Evolutionary conservation across 2,797 vertebrate genomes (phyloP).

Genomic region (Premnoplex brunnescens): DNA sequence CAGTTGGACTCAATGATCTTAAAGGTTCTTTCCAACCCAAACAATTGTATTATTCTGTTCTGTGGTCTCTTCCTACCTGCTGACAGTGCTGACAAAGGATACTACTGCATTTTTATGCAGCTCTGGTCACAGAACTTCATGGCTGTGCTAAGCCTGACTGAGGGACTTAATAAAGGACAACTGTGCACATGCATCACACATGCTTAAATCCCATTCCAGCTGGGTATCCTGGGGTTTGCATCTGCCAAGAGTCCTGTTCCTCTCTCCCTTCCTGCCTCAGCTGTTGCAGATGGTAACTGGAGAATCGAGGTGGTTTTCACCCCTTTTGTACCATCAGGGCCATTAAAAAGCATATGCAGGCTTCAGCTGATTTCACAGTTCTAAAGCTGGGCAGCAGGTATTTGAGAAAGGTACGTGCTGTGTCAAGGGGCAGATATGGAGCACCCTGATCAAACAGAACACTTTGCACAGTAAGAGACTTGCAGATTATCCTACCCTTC

Average conservation of each 20-base stretch:
- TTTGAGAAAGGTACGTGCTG: neutral
- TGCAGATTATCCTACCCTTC: neutral
- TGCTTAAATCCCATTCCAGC: neutral
- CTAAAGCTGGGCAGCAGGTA: neutral
- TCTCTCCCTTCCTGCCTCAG: neutral
- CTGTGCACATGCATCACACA: neutral
- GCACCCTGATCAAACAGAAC: neutral
- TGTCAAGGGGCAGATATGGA: neutral
- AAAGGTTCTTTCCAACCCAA: neutral
- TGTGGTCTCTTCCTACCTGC: neutral
- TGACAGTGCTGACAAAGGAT: too few relatives aligned
- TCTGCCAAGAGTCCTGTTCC: neutral
- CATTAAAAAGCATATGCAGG: neutral
- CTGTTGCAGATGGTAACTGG: neutral
- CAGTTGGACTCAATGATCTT: too few relatives aligned
- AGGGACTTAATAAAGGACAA: neutral
- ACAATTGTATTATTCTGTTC: neutral
- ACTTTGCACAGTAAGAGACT: neutral
- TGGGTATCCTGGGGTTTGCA: neutral
- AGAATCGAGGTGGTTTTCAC: neutral
- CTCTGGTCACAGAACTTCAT: rapidly evolving
- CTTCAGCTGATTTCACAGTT: neutral
- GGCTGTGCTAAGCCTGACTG: neutral
- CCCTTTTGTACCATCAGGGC: neutral
- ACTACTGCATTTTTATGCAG: neutral